Evolutionary conservation across 2,888 invertebrate genomes (phyloP), one percentile per base, ranked within the genome.

Genomic region (Hofmannophila pseudospretella): DNA sequence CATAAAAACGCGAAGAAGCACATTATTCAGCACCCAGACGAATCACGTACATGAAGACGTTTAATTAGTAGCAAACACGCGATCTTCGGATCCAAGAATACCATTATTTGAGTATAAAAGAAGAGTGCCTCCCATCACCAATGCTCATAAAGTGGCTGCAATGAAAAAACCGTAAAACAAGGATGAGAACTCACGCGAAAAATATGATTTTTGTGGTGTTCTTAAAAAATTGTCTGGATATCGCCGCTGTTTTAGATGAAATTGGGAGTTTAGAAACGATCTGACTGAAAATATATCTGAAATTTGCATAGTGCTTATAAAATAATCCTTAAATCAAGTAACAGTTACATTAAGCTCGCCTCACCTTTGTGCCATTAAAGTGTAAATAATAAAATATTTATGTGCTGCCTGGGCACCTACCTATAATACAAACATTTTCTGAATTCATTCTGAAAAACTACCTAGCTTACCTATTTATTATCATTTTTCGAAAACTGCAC

Each of bases 51-150:
- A 68, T 68, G 65, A 68, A 73, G 68, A 75, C 66, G 64, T 71
- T 79, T 84, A 84, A 84, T 84, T 84, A 79, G 72, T 69, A 64
- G 56, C 64, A 68, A 80, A 74, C 82, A 85, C 68, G 79, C 78
- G 70, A 82, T 75, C 71, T 74, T 62, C 45, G 58, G 56, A 54
- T 65, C 64, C 58, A 50, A 46, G 55, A 67, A 63, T 67, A 74
- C 77, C 53, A 76, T 76, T 79, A 72, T 56, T 60, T 36, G 46
- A 34, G 39, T 44, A 49, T 55, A 71, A 74, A 77, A 69, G 58
- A 69, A 66, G 67, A 77, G 74, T 73, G 66, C 66, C 65, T 59
- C 55, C 65, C 75, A 73, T 72, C 68, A 62, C 65, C 53, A 58
- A 60, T 53, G 66, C 60, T 78, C 80, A 76, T 85, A 81, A 85